A percentile compares a stretch with the other conserved stretches of the same genome.
These are phyloP conservation scores for Anthonomus grandis DNA, from an alignment of 1,140 invertebrate genomes.

Conservation along the genomic window DNA sequence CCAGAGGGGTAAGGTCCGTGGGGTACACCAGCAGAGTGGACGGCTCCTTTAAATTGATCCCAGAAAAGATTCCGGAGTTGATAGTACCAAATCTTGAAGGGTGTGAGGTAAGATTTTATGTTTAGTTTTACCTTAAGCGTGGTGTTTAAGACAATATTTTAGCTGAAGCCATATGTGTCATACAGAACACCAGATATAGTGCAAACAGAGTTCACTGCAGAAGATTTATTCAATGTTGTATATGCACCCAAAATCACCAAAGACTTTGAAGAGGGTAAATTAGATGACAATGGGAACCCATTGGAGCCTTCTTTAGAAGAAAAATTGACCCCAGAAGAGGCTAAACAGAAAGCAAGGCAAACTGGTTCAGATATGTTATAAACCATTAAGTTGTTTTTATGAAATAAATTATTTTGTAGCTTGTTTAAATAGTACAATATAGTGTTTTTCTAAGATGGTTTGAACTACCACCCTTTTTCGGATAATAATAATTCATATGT, in stretches of 20 bases:
- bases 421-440: not conserved
- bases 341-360: conserved; percentile 61
- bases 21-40: conserved; percentile 44
- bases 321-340: conserved; percentile 67
- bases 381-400: too few species aligned
- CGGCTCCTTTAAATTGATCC: conserved; percentile 61
- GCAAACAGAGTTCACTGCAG: conserved; percentile 76
- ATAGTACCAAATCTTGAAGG: conserved; percentile 85
- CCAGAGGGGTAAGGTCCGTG: conserved; percentile 4
- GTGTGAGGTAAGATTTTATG: conserved; percentile 55
- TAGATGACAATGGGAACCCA: conserved; percentile 65
- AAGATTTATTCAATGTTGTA: conserved; percentile 80
- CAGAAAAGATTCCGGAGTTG: conserved; percentile 90
- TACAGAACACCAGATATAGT: conserved; percentile 72
- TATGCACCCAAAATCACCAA: conserved; percentile 78
- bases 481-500: not conserved
- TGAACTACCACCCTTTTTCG: too few species aligned
- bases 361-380: conserved; percentile 78
- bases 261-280: conserved; percentile 70
- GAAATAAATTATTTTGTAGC: not conserved
- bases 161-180: conserved; percentile 91
- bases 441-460: too few species aligned
- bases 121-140: not conserved
- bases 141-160: conserved; percentile 44
- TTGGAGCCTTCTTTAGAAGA: conserved; percentile 70